A percentile compares a stretch with the other conserved stretches of the same genome.
These are phyloP conservation scores for Pterocles burchelli DNA, from an alignment of 2,113 vertebrate genomes.

Conservation along the genomic window DNA sequence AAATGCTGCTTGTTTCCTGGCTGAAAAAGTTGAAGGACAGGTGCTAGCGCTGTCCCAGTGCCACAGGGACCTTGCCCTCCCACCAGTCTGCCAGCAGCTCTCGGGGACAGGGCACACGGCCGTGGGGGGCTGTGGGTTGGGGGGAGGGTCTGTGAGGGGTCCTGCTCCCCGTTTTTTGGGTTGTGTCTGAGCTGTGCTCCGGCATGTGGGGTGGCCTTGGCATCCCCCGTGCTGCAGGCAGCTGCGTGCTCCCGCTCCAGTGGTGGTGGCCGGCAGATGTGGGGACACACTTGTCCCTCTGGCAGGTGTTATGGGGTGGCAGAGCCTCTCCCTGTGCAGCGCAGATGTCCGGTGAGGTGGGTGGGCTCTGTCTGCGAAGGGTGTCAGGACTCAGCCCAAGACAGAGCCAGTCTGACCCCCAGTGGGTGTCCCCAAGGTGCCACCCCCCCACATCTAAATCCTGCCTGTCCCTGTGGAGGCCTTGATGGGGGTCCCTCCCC, in stretches of 20 bases:
- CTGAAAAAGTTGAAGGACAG: neutral
- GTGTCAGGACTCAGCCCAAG: neutral
- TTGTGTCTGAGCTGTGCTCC: neutral
- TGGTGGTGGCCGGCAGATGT: neutral
- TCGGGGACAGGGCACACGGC: accelerated
- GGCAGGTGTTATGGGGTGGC: accelerated
- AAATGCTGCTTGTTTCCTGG: neutral
- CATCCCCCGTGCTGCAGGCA: neutral
- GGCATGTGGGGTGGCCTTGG: accelerated
- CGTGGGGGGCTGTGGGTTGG: accelerated
- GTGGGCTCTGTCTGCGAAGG: neutral
- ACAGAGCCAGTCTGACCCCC: accelerated
- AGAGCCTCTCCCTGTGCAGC: neutral
- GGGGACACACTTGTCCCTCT: neutral
- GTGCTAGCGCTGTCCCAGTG: accelerated
- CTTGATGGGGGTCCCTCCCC: neutral
- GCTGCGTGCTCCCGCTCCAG: neutral
- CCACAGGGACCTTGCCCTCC: neutral
- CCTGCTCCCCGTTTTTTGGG: neutral
- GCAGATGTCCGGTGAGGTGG: accelerated
- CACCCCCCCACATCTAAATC: neutral
- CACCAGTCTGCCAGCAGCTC: neutral
- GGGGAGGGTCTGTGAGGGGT: neutral
- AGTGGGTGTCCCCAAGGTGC: accelerated
- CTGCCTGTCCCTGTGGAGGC: accelerated